Conservation (phyloP, 1,140 invertebrate genomes). For the Solenopsis fugax region DNA sequence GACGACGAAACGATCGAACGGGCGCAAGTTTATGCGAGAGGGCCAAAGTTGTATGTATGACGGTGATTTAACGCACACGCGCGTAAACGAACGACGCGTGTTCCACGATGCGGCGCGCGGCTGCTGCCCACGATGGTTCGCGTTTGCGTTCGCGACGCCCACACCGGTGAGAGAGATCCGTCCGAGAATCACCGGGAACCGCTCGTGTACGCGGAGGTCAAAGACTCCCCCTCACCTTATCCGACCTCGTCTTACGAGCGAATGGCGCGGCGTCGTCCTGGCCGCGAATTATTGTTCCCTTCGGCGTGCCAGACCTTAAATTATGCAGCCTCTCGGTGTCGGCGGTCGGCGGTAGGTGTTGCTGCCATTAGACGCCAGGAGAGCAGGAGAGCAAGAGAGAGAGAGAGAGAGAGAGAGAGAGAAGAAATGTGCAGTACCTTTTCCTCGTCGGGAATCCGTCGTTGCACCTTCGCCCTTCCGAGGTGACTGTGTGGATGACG, state of each 20-base stretch:
- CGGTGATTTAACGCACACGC: conserved; percentile 1
- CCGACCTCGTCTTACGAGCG: conserved; percentile 57
- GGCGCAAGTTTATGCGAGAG: conserved; percentile 28
- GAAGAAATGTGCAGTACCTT: no score
- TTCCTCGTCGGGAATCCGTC: not conserved
- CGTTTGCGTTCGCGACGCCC: conserved; percentile 62
- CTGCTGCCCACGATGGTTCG: conserved; percentile 64
- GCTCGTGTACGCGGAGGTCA: conserved; percentile 65
- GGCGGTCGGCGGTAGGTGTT: conserved; percentile 29
- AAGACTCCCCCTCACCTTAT: conserved; percentile 70
- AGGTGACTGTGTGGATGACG: not conserved
- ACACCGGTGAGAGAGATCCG: conserved; percentile 52
- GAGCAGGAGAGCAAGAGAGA: not conserved
- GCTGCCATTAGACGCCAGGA: conserved; percentile 16
- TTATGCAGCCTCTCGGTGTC: conserved; percentile 43
- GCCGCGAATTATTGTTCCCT: conserved; percentile 65
- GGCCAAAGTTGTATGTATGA: not conserved
- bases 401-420: no score
- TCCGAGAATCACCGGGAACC: conserved; percentile 52
- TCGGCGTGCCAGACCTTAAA: conserved; percentile 65
- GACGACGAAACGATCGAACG: not conserved
- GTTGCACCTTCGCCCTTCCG: conserved; percentile 32
- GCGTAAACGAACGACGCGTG: conserved; percentile 20
- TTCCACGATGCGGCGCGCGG: conserved; percentile 20
- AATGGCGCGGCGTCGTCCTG: conserved; percentile 32